Base-by-base conservation (phyloP, 1,140 invertebrate genomes). In the Zaprionus gabonicus region DNA sequence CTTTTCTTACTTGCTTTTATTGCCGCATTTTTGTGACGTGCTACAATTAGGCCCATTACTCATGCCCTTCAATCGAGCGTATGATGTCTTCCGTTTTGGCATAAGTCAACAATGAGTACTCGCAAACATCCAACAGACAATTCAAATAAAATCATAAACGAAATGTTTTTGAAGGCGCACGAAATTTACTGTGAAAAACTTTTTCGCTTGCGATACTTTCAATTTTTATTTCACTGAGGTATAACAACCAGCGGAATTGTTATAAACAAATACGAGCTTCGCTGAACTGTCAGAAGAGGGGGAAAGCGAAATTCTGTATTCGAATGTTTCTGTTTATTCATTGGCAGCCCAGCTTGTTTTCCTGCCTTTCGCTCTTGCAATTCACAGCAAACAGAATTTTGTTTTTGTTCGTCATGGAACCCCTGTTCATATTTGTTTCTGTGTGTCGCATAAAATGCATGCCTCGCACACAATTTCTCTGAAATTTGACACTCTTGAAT, bases 11-110 rank as follows among this genome's bases (percentile, higher is more conserved):
- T 60, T 60, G 17, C 10, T 60, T 44, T 60, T 60, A 12, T 60
- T 69, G 28, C 38, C 34, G 59, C 34, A n/a, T 51, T 51, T 68
- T 51, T 69, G 56, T 49, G 56, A 46, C 66, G 44, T 53, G 44
- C 57, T 60, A 28, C 57, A 69, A 69, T 69, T 69, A 69, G 20
- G 56, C 28, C 27, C 46, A 10, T 27, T 59, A 60, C 60, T 60
- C 31, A 60, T 51, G 44, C 44, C 53, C 51, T 55, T 70, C 53
- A 56, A 70, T 62, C 46, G 68, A 70, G 68, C 49, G 58, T 55
- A 41, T 55, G 46, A 70, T 41, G 23, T 67, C n/a, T 53, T 55
- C 63, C n/a, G n/a, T 25, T 34, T 25, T 1, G 6, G 6, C 12
- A n/a, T 4, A 55, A 57, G 28, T 34, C 12, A 25, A 10, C 27